Evolutionary conservation across 2,113 vertebrate species (phyloP).

Genomic region (Anarrhichthys ocellatus): DNA sequence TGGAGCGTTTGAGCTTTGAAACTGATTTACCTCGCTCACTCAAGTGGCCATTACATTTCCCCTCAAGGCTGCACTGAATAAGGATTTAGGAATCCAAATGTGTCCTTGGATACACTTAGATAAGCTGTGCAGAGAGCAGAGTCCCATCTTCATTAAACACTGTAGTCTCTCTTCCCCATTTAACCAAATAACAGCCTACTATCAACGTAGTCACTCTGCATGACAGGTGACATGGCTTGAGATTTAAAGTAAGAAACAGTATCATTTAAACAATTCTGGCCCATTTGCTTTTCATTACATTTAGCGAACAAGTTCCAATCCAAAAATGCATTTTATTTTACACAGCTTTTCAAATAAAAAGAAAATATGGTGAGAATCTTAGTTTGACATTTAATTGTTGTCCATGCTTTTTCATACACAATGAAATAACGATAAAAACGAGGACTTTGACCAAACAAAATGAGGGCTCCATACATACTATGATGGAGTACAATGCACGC

Average conservation of each 20-base stretch:
- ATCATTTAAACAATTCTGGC: not conserved
- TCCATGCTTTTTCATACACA: not conserved
- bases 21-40: not conserved
- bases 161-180: not conserved
- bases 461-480: not conserved
- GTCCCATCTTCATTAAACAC: not conserved
- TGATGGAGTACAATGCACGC: not conserved
- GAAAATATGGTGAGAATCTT: not conserved
- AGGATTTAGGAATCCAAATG: not conserved
- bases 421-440: not conserved
- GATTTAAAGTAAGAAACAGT: not conserved
- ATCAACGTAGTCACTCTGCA: not conserved
- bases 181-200: not conserved
- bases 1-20: not conserved
- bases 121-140: not conserved
- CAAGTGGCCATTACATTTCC: not conserved
- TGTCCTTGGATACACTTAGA: not conserved
- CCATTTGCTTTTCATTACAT: not conserved
- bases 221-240: not conserved
- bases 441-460: not conserved
- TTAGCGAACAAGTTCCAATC: not conserved
- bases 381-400: not conserved
- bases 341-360: not conserved
- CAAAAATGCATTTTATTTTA: not conserved
- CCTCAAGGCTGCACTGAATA: not conserved